Percentiles rank a stretch among this genome's conserved stretches.
These are phyloP conservation scores for Platysternon megacephalum DNA, from an alignment of 2,113 vertebrate species.

Conservation along the genomic window DNA sequence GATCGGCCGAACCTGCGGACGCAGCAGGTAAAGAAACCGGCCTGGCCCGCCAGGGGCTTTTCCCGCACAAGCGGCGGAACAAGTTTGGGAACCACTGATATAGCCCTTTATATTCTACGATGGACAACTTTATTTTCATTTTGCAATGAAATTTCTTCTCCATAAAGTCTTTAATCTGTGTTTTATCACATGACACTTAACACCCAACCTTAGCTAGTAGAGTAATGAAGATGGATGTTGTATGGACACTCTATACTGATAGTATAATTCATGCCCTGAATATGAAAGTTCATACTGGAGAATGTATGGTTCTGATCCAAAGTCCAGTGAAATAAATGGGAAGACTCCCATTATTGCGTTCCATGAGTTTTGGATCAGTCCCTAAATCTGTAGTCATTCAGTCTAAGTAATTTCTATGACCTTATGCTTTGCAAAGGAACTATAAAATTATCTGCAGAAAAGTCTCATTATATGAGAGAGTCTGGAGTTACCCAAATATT, in stretches of 20 bases:
- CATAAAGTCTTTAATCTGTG: background rate
- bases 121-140: background rate
- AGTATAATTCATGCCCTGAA: background rate
- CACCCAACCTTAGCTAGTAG: background rate
- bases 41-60: too few species aligned
- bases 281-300: background rate
- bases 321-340: background rate
- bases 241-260: background rate
- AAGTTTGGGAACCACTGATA: too few species aligned
- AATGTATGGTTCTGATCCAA: background rate
- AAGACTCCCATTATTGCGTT: background rate
- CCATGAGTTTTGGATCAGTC: background rate
- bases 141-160: background rate
- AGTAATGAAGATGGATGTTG: background rate
- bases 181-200: background rate
- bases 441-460: background rate
- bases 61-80: too few species aligned
- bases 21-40: too few species aligned
- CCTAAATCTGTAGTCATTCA: background rate
- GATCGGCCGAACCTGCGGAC: too few species aligned
- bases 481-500: background rate
- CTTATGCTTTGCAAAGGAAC: slow-evolving; percentile 1
- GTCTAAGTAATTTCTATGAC: background rate
- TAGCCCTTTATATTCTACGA: background rate
- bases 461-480: background rate